Evolutionary conservation across 2,113 vertebrate species (phyloP), one percentile per base, ranked within the genome.

Genomic region (Nipponia nippon): DNA sequence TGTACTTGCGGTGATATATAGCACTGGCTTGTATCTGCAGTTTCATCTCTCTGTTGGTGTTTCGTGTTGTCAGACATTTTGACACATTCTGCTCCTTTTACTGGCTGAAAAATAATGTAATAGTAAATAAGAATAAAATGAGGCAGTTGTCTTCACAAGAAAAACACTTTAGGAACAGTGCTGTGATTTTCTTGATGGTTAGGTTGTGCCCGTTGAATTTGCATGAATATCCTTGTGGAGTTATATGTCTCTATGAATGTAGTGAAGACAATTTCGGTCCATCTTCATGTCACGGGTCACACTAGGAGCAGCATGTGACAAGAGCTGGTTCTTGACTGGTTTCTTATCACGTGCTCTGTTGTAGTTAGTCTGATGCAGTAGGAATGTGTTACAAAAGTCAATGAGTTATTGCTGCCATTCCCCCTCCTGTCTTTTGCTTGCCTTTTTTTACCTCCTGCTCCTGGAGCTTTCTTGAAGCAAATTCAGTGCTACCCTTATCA

Each of bases 91-190:
- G 11, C 55, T 50, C 56, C 72, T 96, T 96, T 82, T 89, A 67
- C 61, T 83, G 52, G 11, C 59, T 93, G 44, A 84, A 91, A 91
- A 71, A 38, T 26, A 95, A 49, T 47, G 18, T 34, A 89, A 76
- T 56, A 94, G 44, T 89, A 94, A 97, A 84, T 85, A 93, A 86
- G 38, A 80, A 77, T 67, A 58, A 91, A 95, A 95, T 13, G 47
- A 93, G 47, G 14, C 47, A 18, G 76, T 89, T 78, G 14, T 76
- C 69, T 84, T 87, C 80, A 82, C 27, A 78, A 81, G 69, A 34
- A 83, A 75, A 90, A 62, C n/a, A 36, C 25, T 55, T 90, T 10
- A 55, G 67, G 47, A 63, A 73, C 71, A 59, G 65, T 69, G 44
- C 15, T 81, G 50, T 2, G 6, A 58, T 78, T 83, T 83, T 70